Evolutionary conservation across 2,888 invertebrate species (phyloP).

Genomic region (Coleophora flavipennella): DNA sequence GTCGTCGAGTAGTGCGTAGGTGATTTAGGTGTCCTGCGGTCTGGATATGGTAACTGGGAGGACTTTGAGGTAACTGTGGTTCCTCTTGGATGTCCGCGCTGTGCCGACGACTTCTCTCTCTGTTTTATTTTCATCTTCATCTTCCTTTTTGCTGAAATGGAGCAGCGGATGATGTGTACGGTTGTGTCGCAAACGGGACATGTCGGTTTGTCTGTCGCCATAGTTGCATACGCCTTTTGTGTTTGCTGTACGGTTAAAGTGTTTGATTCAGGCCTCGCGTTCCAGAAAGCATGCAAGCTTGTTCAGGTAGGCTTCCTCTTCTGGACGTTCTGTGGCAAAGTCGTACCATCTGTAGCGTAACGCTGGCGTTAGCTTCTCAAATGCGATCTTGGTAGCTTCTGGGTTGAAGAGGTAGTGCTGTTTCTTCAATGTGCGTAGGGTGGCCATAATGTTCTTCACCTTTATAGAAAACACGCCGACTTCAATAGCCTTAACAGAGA

Average conservation of each 20-base stretch:
- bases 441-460: neutral
- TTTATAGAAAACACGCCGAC: neutral
- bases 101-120: neutral
- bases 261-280: neutral
- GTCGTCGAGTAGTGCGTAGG: too few species aligned
- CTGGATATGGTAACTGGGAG: neutral
- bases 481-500: neutral
- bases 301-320: neutral
- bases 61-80: neutral
- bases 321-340: neutral
- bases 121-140: neutral
- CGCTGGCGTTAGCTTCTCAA: constrained; percentile 1
- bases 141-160: neutral
- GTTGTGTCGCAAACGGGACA: neutral
- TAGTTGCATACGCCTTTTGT: neutral
- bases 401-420: constrained; percentile 2
- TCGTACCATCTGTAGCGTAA: constrained; percentile 1
- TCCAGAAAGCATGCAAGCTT: neutral
- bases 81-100: neutral
- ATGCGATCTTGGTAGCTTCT: neutral
- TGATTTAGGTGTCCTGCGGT: neutral
- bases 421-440: neutral
- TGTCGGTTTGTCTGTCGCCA: neutral
- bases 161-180: neutral
- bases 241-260: neutral